Evolutionary conservation across 2,888 invertebrate genomes (phyloP).

Genomic region (Hemicrepidius hirtus): DNA sequence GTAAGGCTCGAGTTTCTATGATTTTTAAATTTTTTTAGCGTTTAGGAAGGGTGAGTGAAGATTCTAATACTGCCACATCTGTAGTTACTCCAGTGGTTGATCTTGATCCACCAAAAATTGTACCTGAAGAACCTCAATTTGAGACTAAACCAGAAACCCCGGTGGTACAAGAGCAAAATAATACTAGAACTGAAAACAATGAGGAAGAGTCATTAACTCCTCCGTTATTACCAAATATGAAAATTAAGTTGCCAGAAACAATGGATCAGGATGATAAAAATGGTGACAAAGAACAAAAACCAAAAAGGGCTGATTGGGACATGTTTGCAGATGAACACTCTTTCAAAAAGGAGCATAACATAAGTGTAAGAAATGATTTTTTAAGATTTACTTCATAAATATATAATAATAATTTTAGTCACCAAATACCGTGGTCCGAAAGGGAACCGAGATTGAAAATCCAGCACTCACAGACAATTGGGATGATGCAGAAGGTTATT

Average conservation of each 20-base stretch:
- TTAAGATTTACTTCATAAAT: slow-evolving; percentile 12
- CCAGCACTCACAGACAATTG: slow-evolving; percentile 98
- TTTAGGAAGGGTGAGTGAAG: slow-evolving; percentile 76
- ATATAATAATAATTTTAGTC: slow-evolving; percentile 76
- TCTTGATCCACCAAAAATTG: slow-evolving; percentile 60
- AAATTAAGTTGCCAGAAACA: slow-evolving; percentile 58
- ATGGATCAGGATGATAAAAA: slow-evolving; percentile 66
- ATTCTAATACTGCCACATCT: slow-evolving; percentile 72
- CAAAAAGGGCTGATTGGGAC: slow-evolving; percentile 84
- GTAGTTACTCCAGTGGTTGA: slow-evolving; percentile 64
- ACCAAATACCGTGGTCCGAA: slow-evolving; percentile 75
- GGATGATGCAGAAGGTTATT: slow-evolving; percentile 99
- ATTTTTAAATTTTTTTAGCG: slow-evolving; percentile 67
- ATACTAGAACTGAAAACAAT: slow-evolving; percentile 41
- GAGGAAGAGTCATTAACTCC: slow-evolving; percentile 70
- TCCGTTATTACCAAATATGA: slow-evolving; percentile 69
- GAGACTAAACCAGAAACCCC: slow-evolving; percentile 35
- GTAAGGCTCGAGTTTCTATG: too few relatives aligned
- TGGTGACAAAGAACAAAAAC: slow-evolving; percentile 66
- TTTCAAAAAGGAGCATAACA: slow-evolving; percentile 73
- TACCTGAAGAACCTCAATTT: slow-evolving; percentile 59
- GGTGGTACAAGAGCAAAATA: slow-evolving; percentile 35
- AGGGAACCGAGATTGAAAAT: slow-evolving; percentile 81
- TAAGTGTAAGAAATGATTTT: slow-evolving; percentile 57
- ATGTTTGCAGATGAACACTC: slow-evolving; percentile 96